A percentile compares a stretch with the other conserved stretches of the same genome.
Evolutionary conservation across 2,113 vertebrate species (phyloP).

Genomic region (Mustela nigripes): DNA sequence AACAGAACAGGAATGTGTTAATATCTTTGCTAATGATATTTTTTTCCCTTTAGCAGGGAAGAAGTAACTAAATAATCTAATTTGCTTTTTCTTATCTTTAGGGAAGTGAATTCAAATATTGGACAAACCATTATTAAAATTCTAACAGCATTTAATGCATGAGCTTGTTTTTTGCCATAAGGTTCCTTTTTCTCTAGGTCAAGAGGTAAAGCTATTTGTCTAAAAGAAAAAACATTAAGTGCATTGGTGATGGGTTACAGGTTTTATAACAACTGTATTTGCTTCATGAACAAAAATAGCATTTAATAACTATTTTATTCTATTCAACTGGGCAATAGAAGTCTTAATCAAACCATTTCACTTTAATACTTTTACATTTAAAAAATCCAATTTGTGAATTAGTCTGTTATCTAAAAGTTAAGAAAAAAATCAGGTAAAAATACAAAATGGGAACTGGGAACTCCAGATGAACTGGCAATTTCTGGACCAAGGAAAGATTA

Average conservation of each 20-base stretch:
- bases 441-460: constrained; percentile 24
- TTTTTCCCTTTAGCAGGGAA: constrained; percentile 39
- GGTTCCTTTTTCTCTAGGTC: constrained; percentile 48
- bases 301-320: constrained; percentile 65
- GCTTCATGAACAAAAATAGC: constrained; percentile 57
- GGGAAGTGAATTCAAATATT: constrained; percentile 51
- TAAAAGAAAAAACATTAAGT: constrained; percentile 59
- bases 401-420: constrained; percentile 29
- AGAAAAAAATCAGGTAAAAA: constrained; percentile 41
- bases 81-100: constrained; percentile 66
- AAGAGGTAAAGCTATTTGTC: constrained; percentile 71
- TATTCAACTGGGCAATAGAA: constrained; percentile 33
- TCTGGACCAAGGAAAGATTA: background rate
- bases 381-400: constrained; percentile 60
- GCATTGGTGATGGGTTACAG: constrained; percentile 41
- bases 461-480: background rate
- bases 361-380: constrained; percentile 41
- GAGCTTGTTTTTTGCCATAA: constrained; percentile 43
- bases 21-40: constrained; percentile 29
- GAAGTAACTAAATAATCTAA: constrained; percentile 67
- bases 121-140: constrained; percentile 67
- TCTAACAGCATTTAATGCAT: constrained; percentile 53
- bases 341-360: constrained; percentile 59
- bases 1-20: constrained; percentile 43
- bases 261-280: constrained; percentile 62